Evolutionary conservation across 2,888 invertebrate species (phyloP).

Genomic region (Campoletis raptor): DNA sequence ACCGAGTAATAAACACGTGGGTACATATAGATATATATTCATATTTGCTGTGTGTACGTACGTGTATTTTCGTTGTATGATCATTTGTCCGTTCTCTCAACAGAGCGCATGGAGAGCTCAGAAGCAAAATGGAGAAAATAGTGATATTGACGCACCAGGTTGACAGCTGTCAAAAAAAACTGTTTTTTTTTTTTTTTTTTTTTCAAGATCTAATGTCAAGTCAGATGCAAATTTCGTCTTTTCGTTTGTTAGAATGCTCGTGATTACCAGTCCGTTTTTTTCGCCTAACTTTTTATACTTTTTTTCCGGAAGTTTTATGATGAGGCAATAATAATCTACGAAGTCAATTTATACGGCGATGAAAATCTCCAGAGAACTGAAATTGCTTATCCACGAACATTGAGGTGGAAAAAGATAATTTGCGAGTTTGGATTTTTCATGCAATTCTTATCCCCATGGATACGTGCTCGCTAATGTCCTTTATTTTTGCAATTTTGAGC

Average conservation of each 20-base stretch:
- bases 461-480: neutral
- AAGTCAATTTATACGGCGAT: conserved; percentile 27
- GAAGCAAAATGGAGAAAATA: conserved; percentile 6
- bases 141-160: conserved; percentile 8
- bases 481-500: neutral
- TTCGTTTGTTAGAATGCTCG: neutral
- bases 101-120: conserved; percentile 10
- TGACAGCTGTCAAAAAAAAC: neutral
- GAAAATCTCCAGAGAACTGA: neutral
- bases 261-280: conserved; percentile 3
- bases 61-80: conserved; percentile 41
- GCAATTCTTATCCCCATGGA: conserved; percentile 11
- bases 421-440: conserved; percentile 28
- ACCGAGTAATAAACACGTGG: conserved; percentile 41
- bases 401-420: conserved; percentile 24
- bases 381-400: neutral
- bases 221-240: neutral
- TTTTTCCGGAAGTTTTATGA: conserved; percentile 5
- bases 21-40: conserved; percentile 11
- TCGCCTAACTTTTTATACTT: neutral
- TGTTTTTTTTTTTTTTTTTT: neutral
- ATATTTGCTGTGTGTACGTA: neutral
- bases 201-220: neutral
- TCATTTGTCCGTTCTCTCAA: conserved; percentile 43
- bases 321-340: conserved; percentile 17